phyloP scores from a whole-genome alignment of 2,888 invertebrate species.

The Argyresthia albistria region DNA sequence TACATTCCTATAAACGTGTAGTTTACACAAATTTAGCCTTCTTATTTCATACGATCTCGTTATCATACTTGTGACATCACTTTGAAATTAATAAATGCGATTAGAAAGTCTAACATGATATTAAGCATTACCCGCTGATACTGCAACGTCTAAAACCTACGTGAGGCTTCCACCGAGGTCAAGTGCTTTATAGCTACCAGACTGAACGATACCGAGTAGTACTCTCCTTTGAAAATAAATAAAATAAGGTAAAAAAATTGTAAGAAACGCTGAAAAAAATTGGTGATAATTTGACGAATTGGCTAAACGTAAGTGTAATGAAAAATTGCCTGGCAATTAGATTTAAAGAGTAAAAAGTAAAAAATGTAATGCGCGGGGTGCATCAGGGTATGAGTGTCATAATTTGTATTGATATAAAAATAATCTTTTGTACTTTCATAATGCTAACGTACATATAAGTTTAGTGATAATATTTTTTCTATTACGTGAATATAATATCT shows the following conservation, averaged over 20 bases:
- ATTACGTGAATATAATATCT: conserved; percentile 59
- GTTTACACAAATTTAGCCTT: too few species aligned
- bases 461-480: conserved; percentile 54
- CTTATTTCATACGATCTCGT: too few species aligned
- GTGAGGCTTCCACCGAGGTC: background rate
- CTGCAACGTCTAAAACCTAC: background rate
- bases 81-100: conserved; percentile 36
- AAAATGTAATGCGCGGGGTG: conserved; percentile 65
- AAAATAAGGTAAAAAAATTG: background rate
- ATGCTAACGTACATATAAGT: conserved; percentile 51
- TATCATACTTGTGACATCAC: too few species aligned
- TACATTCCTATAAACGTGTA: too few species aligned
- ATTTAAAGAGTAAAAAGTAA: conserved; percentile 38
- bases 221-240: background rate
- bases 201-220: conserved; percentile 1
- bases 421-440: conserved; percentile 67
- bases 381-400: conserved; percentile 73
- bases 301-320: conserved; percentile 46
- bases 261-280: conserved; percentile 12
- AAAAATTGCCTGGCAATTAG: conserved; percentile 61
- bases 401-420: conserved; percentile 43
- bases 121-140: background rate
- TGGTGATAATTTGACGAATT: conserved; percentile 68
- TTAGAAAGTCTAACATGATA: conserved; percentile 9
- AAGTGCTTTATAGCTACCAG: background rate